phyloP scores from a whole-genome alignment of 30 jellyfish, hydroid and myxozoan genomes.

The Aurelia aurita region DNA sequence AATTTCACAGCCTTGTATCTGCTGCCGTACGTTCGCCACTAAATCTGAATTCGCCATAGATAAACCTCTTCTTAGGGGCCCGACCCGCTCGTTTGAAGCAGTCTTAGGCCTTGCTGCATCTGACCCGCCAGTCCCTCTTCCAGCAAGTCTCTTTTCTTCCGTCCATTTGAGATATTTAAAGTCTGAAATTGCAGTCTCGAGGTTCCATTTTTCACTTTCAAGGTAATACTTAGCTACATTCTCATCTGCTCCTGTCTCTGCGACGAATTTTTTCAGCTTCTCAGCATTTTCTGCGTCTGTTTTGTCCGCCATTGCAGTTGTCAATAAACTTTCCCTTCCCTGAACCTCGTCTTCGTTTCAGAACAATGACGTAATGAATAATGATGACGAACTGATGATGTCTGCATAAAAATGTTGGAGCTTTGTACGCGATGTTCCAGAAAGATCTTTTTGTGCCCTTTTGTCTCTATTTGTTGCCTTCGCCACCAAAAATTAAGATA shows the following conservation, averaged over 20 bases:
- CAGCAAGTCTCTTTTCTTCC: conserved; percentile 37
- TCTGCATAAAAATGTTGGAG: too few species aligned
- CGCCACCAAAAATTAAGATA: too few species aligned
- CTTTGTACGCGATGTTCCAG: too few species aligned
- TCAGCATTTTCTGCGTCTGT: conserved; percentile 39
- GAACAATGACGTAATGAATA: not conserved
- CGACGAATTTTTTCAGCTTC: conserved; percentile 39
- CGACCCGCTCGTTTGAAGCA: conserved; percentile 13
- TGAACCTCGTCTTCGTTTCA: not conserved
- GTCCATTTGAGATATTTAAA: conserved; percentile 39
- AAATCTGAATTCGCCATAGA: conserved; percentile 84
- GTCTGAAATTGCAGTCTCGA: conserved; percentile 55
- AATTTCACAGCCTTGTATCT: conserved; percentile 27
- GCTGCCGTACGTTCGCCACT: conserved; percentile 75
- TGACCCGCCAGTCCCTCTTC: conserved; percentile 13
- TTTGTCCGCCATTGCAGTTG: conserved; percentile 25
- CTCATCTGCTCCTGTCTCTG: conserved; percentile 78
- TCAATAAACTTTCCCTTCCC: not conserved
- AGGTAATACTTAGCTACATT: conserved; percentile 66
- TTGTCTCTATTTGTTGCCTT: too few species aligned
- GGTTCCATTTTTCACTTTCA: conserved; percentile 64
- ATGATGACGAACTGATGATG: too few species aligned
- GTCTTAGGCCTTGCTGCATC: conserved; percentile 7
- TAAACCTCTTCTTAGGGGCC: conserved; percentile 75
- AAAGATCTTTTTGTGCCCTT: too few species aligned